Conservation (phyloP, 2,888 invertebrate genomes). For the Catotricha subobsoleta region DNA sequence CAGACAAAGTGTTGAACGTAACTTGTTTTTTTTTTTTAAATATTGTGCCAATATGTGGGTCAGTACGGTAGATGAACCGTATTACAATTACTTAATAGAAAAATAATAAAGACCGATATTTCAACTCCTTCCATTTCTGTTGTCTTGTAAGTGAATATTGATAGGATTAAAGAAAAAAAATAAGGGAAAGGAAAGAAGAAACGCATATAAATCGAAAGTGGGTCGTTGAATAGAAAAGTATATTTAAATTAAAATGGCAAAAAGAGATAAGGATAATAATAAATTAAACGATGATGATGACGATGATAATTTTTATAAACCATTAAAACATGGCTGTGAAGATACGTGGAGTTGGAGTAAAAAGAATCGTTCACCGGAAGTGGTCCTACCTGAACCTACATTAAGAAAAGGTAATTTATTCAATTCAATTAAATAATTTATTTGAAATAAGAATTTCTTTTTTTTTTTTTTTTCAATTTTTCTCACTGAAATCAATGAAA, state of each 20-base stretch:
- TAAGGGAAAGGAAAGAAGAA: neutral
- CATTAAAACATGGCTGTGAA: conserved; percentile 33
- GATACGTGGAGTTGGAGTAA: conserved; percentile 54
- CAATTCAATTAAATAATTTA: neutral
- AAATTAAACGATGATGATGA: too few species aligned
- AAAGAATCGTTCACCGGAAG: conserved; percentile 31
- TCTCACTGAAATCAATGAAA: neutral
- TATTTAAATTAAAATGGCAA: neutral
- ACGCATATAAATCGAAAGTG: neutral
- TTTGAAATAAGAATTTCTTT: neutral
- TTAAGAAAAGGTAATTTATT: conserved; percentile 21
- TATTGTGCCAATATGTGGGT: neutral
- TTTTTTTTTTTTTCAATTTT: neutral
- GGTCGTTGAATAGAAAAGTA: neutral
- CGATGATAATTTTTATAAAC: conserved; percentile 11
- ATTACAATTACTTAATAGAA: too few species aligned
- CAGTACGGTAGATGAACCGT: conserved; percentile 2
- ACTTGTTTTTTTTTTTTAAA: too few species aligned
- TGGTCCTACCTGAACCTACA: conserved; percentile 37
- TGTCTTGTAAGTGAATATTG: too few species aligned
- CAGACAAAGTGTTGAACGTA: neutral
- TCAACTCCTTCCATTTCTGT: too few species aligned
- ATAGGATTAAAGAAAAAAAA: too few species aligned
- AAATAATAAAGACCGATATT: too few species aligned
- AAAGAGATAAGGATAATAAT: too few species aligned